Evolutionary conservation across 2,888 invertebrate species (phyloP), one percentile per base, ranked within the genome.

Genomic region (Drosophila mercatorum): DNA sequence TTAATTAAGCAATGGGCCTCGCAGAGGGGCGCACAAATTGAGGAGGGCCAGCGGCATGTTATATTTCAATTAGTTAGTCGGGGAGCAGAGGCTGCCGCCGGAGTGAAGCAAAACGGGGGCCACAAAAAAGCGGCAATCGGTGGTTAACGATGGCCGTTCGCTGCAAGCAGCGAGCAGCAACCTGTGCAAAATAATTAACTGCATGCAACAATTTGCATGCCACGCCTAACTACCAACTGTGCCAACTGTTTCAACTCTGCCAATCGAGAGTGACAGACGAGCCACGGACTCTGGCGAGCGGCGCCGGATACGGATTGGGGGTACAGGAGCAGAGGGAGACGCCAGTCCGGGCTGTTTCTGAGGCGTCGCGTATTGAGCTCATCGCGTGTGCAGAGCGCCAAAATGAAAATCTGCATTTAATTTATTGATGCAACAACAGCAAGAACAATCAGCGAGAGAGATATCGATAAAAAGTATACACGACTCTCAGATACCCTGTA

Each of bases 321-420:
- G 31, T 5, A 34, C 6, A 12, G 44, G 36, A 38, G 36, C 11
- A 7, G 6, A n/a, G 10, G 34, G 11, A 14, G 14, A 2, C 44
- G 12, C 7, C 10, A 5, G 11, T 6, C 11, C 52, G 22, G 36
- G 41, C 51, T 17, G 22, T 34, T 58, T 10, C 51, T 49, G 49
- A 38, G 56, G 56, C 66, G 26, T 17, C 72, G 49, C 43, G 68
- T 59, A 66, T 76, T 51, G 62, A 58, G 43, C 60, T 57, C 58
- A 56, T 69, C 43, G 67, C 64, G 65, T 60, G 71, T 62, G 49
- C 65, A 52, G 70, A 60, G 79, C 68, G 68, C 71, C 83, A 80
- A 83, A 88, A 88, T 78, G 88, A 76, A 86, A 86, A 86, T 88
- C 85, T 86, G 85, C 88, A 86, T 88, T 86, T 86, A 88, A 86